These are phyloP conservation scores for Isurus oxyrinchus DNA, from an alignment of 2,113 vertebrate genomes.

Conservation along the genomic window DNA sequence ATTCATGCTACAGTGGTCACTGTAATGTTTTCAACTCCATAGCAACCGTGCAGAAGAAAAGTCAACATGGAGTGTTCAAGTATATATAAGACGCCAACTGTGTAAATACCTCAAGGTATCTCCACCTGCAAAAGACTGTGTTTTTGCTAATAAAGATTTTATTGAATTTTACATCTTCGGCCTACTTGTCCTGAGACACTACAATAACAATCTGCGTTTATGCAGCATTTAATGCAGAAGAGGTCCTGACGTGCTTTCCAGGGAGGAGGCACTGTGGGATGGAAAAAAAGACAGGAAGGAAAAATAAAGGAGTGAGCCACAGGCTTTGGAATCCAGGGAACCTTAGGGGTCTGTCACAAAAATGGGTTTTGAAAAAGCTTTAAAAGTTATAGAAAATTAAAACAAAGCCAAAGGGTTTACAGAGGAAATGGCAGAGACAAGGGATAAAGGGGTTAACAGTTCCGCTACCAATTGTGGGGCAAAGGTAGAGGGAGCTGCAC, in stretches of 20 bases:
- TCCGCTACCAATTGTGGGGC: neutral
- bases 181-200: neutral
- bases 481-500: neutral
- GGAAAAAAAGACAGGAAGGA: neutral
- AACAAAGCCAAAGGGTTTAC: neutral
- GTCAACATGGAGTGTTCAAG: neutral
- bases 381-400: neutral
- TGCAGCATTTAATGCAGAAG: neutral
- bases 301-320: neutral
- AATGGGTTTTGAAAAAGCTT: neutral
- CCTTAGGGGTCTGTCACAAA: neutral
- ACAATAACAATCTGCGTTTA: neutral
- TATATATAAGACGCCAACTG: conserved; percentile 12
- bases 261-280: neutral
- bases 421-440: neutral
- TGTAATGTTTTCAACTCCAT: conserved; percentile 23
- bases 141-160: neutral
- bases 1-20: conserved; percentile 23
- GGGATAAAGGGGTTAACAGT: neutral
- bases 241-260: neutral
- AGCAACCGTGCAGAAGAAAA: conserved; percentile 14
- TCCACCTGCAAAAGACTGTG: conserved; percentile 23
- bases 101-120: conserved; percentile 31
- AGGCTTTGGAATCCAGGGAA: neutral
- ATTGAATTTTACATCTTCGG: neutral